phyloP scores from a whole-genome alignment of 1,140 invertebrate genomes.

The Magallana gigas region DNA sequence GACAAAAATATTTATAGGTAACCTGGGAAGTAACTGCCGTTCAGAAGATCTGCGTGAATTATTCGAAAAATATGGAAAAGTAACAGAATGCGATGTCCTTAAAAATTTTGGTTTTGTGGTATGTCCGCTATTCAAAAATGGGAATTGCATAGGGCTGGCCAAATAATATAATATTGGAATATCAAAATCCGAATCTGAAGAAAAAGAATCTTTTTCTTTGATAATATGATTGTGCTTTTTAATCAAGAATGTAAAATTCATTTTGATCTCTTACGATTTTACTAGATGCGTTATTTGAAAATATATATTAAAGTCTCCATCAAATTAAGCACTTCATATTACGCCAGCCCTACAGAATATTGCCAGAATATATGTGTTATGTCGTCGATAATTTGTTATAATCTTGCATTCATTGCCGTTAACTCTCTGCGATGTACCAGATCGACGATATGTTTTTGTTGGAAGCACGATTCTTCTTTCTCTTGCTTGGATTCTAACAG shows the following conservation, averaged over 20 bases:
- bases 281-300: neutral
- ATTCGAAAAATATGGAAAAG: constrained; percentile 97
- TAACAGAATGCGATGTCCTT: constrained; percentile 97
- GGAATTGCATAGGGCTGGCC: neutral
- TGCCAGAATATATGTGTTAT: constrained; percentile 40
- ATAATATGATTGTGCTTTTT: too few species aligned
- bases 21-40: constrained; percentile 92
- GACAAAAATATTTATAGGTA: constrained; percentile 95
- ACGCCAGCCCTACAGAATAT: constrained; percentile 39
- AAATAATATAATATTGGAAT: neutral
- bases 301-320: neutral
- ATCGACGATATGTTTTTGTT: constrained; percentile 4
- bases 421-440: neutral
- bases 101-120: constrained; percentile 98
- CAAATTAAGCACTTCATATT: neutral
- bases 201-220: neutral
- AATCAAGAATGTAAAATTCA: too few species aligned
- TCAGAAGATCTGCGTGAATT: constrained; percentile 91
- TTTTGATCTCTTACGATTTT: too few species aligned
- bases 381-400: constrained; percentile 11
- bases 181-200: neutral
- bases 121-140: constrained; percentile 72
- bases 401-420: constrained; percentile 3
- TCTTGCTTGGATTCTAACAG: constrained; percentile 33
- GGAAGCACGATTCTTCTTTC: constrained; percentile 16